A percentile compares a stretch with the other conserved stretches of the same genome.
phyloP scores from a whole-genome alignment of 1,140 invertebrate genomes.

The Drosophila lacertosa region DNA sequence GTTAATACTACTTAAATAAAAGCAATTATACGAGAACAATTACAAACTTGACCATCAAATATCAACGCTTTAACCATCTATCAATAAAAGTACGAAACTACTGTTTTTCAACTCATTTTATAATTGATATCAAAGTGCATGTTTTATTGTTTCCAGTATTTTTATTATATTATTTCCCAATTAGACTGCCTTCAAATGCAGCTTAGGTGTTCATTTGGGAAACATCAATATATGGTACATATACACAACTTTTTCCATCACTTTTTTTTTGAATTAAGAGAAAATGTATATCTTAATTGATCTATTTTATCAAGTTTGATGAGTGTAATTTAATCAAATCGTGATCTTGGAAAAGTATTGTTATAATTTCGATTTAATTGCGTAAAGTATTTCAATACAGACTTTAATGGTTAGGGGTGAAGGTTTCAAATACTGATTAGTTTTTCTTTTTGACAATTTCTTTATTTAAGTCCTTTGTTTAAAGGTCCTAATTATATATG shows the following conservation, averaged over 20 bases:
- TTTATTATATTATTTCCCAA: constrained; percentile 14
- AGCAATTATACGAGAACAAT: constrained; percentile 42
- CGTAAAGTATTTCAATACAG: too few species aligned
- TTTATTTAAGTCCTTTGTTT: too few species aligned
- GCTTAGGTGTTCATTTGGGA: constrained; percentile 22
- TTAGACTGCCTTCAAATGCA: constrained; percentile 3
- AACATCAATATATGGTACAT: constrained; percentile 18
- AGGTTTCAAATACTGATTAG: too few species aligned
- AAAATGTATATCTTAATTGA: background rate
- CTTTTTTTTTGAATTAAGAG: background rate
- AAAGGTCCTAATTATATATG: too few species aligned
- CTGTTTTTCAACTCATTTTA: constrained; percentile 26
- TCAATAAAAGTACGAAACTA: constrained; percentile 35
- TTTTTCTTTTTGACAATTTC: too few species aligned
- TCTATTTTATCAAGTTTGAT: background rate
- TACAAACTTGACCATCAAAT: constrained; percentile 34
- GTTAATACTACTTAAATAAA: constrained; percentile 30
- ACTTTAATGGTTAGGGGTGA: too few species aligned
- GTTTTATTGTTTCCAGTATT: constrained; percentile 22
- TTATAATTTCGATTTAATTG: too few species aligned
- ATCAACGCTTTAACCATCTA: constrained; percentile 39
- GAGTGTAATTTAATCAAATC: background rate
- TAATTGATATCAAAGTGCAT: constrained; percentile 8
- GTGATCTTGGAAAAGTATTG: background rate
- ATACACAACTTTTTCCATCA: constrained; percentile 36